Evolutionary conservation across 2,113 vertebrate species (phyloP).

Genomic region (Erpornis zantholeuca): DNA sequence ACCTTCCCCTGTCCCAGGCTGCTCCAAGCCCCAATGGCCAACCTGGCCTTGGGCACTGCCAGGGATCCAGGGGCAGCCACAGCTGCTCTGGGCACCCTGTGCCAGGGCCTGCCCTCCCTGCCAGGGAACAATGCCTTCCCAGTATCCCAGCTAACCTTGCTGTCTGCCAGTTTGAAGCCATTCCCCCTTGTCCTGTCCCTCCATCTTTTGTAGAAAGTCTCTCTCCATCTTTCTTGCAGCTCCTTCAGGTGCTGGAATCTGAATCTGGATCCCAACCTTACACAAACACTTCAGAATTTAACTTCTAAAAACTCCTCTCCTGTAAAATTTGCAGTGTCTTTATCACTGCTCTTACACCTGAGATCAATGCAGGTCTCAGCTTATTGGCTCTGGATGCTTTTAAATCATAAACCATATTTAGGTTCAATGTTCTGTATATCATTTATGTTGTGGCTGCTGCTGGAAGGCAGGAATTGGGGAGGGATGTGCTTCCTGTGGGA

Average conservation of each 20-base stretch:
- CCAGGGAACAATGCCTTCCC: neutral
- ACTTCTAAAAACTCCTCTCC: neutral
- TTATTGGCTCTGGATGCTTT: neutral
- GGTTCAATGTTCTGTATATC: neutral
- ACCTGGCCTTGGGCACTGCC: neutral
- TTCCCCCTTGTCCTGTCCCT: fast-evolving
- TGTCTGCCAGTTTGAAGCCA: neutral
- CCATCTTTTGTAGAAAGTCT: fast-evolving
- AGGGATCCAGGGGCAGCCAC: neutral
- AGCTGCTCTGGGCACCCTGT: neutral
- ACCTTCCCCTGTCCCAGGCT: neutral
- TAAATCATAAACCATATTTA: neutral
- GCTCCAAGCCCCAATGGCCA: neutral
- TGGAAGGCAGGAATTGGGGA: neutral
- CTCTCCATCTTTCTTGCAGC: neutral
- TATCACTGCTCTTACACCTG: fast-evolving
- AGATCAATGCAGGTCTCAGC: neutral
- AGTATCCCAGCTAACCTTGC: fast-evolving
- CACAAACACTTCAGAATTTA: neutral
- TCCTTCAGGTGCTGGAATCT: neutral
- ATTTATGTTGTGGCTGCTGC: neutral
- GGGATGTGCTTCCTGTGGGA: neutral
- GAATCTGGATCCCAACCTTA: neutral
- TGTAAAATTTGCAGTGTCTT: neutral
- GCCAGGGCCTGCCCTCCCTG: neutral